phyloP scores from a whole-genome alignment of 2,888 invertebrate species.

The Amphimallon solstitiale region DNA sequence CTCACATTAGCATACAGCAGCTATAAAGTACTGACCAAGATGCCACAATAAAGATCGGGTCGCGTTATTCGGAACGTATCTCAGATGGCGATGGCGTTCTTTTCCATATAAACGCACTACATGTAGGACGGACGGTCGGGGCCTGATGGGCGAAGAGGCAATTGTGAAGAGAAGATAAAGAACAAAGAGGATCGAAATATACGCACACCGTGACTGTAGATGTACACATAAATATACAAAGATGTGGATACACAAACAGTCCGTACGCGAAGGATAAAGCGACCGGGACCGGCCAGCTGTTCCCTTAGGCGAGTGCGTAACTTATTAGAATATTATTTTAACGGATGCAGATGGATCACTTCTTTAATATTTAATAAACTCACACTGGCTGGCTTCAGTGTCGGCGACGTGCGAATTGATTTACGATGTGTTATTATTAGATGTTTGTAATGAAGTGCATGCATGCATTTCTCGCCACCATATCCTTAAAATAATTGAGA shows the following conservation, averaged over 20 bases:
- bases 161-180: conserved; percentile 13
- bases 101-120: too few species aligned
- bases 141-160: conserved; percentile 35
- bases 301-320: conserved; percentile 51
- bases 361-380: conserved; percentile 53
- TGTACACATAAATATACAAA: not conserved
- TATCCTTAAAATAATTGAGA: not conserved
- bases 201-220: not conserved
- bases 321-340: conserved; percentile 59
- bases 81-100: conserved; percentile 56
- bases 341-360: conserved; percentile 56
- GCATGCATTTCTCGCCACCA: not conserved
- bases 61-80: conserved; percentile 54
- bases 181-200: conserved; percentile 39
- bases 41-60: conserved; percentile 52
- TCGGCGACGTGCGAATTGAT: conserved; percentile 18
- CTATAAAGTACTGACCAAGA: conserved; percentile 55
- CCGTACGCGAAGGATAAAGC: conserved; percentile 25
- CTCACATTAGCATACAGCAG: conserved; percentile 62
- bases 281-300: conserved; percentile 51
- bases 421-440: conserved; percentile 23
- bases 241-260: not conserved
- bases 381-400: not conserved
- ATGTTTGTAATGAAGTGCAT: conserved; percentile 10
- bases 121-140: too few species aligned